A percentile compares a stretch with the other conserved stretches of the same genome.
Conservation (phyloP, 2,797 vertebrate genomes). For the Buceros bicornis region DNA sequence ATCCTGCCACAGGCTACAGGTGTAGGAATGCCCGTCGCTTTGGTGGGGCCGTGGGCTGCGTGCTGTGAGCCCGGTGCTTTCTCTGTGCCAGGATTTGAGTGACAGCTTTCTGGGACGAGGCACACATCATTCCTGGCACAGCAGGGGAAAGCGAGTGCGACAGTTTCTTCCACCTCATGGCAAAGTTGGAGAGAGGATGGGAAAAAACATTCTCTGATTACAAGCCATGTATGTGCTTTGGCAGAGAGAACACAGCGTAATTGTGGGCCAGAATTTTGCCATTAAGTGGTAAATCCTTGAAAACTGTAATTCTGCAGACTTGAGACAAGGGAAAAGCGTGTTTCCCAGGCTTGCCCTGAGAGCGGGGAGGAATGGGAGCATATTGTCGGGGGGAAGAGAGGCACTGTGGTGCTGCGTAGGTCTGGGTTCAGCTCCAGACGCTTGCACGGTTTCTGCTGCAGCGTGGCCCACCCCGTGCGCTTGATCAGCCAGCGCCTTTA, state of each 20-base stretch:
- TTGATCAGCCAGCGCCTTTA: background rate
- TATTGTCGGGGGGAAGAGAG: background rate
- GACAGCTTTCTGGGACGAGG: background rate
- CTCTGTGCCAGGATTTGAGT: background rate
- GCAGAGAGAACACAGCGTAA: background rate
- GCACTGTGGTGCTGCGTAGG: background rate
- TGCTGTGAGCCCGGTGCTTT: background rate
- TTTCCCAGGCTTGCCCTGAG: background rate
- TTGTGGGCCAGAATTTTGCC: slow-evolving; percentile 56
- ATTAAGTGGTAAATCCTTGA: slow-evolving; percentile 54
- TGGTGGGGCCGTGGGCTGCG: background rate
- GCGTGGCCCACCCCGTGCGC: accelerated
- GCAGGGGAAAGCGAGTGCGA: background rate
- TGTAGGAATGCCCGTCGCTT: background rate
- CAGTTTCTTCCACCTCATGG: slow-evolving; percentile 20
- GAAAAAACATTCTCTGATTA: slow-evolving; percentile 15
- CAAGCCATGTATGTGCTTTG: slow-evolving; percentile 49
- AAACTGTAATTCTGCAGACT: slow-evolving; percentile 33
- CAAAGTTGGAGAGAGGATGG: slow-evolving; percentile 51
- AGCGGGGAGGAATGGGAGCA: background rate
- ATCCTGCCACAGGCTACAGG: background rate
- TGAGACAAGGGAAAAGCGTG: background rate
- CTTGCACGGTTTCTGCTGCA: background rate
- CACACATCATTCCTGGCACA: background rate
- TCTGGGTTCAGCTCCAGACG: background rate